Percentiles rank a stretch among this genome's conserved stretches.
These are phyloP conservation scores for Zeus faber DNA, from an alignment of 2,113 vertebrate species.

Conservation along the genomic window DNA sequence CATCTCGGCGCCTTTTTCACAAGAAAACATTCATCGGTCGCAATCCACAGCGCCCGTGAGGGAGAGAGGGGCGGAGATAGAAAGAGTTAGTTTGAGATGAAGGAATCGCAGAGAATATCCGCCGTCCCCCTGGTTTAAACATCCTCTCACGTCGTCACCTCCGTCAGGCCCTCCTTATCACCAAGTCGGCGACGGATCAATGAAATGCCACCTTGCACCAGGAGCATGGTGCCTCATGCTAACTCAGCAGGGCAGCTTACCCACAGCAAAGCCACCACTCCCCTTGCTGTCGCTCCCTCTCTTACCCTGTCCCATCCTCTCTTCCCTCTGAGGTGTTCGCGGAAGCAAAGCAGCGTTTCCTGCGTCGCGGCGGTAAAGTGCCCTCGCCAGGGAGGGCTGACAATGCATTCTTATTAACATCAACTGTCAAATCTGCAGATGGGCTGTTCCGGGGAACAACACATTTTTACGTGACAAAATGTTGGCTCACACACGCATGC, in stretches of 20 bases:
- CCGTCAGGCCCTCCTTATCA: constrained; percentile 25
- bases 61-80: background rate
- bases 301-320: background rate
- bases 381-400: background rate
- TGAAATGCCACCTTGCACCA: constrained; percentile 47
- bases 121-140: constrained; percentile 26
- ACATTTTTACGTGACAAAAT: too few relatives aligned
- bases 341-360: constrained; percentile 24
- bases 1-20: background rate
- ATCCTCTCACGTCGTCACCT: constrained; percentile 30
- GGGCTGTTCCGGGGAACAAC: too few relatives aligned
- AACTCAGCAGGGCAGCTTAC: constrained; percentile 30
- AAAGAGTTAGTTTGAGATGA: background rate
- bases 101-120: background rate
- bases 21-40: constrained; percentile 6
- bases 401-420: constrained; percentile 13
- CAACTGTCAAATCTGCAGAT: constrained; percentile 13
- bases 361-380: constrained; percentile 10
- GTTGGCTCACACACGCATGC: background rate
- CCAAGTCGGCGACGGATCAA: constrained; percentile 44
- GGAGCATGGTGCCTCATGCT: constrained; percentile 30
- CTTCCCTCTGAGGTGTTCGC: constrained; percentile 2
- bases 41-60: background rate
- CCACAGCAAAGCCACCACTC: too few relatives aligned
- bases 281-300: constrained; percentile 1